Evolutionary conservation across 2,888 invertebrate genomes (phyloP), one percentile per base, ranked within the genome.

Genomic region (Acleris sparsana): DNA sequence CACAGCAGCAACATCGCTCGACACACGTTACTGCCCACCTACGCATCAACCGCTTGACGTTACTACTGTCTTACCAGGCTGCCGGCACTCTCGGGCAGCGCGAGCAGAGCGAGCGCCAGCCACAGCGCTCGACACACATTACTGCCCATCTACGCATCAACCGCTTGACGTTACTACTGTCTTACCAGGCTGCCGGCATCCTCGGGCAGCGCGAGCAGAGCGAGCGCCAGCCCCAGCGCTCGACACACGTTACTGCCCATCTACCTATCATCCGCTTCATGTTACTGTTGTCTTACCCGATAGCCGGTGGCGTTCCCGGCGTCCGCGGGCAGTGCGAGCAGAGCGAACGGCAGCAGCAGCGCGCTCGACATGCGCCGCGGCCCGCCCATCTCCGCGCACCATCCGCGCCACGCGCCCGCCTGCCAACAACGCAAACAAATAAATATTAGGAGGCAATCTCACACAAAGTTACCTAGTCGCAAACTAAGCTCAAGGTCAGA

Each of bases 291-390:
- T 9, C 83, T 75, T 73, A 92, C 92, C 79, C 89, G 80, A 76
- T 90, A 89, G 4, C 83, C 81, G 70, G 92, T 92, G 68, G 81
- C 77, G 75, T 92, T 92, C 79, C 75, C 76, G 46, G 90, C 86
- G 62, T 86, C 79, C 48, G 86, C 77, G n/a, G 80, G 81, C 69
- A 92, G 80, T 56, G 88, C 85, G 69, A 92, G 86, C 77, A 92
- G 81, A 68, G 90, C 88, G 77, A 92, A 84, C 82, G 89, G 90
- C 79, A 91, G 85, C 84, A 91, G 92, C 87, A 91, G 86, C 87
- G 89, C 91, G 87, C 89, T 88, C 80, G 89, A 88, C 87, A 90
- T 84, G 88, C 92, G 91, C 89, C 91, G 91, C 89, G 89, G 85
- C 88, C 87, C 88, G 80, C 87, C 87, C 92, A 92, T 92, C 81